Base-by-base conservation (phyloP, 2,888 invertebrate genomes). In the Luperina testacea region DNA sequence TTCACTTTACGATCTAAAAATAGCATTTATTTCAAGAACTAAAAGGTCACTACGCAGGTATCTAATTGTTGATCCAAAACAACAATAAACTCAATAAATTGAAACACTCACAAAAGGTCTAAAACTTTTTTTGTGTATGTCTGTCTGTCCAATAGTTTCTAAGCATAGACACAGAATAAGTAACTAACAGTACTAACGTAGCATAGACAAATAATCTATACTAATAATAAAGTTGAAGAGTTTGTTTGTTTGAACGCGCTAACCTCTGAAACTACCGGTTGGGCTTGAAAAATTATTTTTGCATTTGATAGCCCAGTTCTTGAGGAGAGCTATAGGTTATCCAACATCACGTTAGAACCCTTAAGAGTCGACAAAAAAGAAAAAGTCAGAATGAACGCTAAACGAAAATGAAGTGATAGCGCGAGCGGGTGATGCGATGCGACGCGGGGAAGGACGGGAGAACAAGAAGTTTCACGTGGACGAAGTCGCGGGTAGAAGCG, bases 1-100 rank as follows among this genome's bases (percentile, higher is more conserved):
- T 81, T 74, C 24, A 81, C 20, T 59, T 64, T 38, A 65, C 24
- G 45, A 59, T 48, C 20, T 27, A 48, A 64, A 38, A 27, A 57
- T 59, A 63, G 17, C 7, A 51, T 63, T 63, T 53, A n/a, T 61
- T 69, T 53, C 7, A 71, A 20, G 32, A 45, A 42, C 24, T 72
- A 17, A 71, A 69, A 38, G 57, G 64, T 72, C 17, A 65, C 17
- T 59, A 65, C 38, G 27, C 9, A 57, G 15, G 38, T 80, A 38
- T 59, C 13, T 59, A 11, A n/a, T 38, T 64, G 11, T 48, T 57
- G 4, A 51, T 42, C 9, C 57, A n/a, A 48, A 65, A 20, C 17
- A 24, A 57, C 17, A 24, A 24, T 38, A 17, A n/a, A 20, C 0
- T 15, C 0, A 15, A 15, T 69, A 45, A 69, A 69, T 32, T 11